phyloP scores from a whole-genome alignment of 2,797 vertebrate species.

The Macropodus opercularis region DNA sequence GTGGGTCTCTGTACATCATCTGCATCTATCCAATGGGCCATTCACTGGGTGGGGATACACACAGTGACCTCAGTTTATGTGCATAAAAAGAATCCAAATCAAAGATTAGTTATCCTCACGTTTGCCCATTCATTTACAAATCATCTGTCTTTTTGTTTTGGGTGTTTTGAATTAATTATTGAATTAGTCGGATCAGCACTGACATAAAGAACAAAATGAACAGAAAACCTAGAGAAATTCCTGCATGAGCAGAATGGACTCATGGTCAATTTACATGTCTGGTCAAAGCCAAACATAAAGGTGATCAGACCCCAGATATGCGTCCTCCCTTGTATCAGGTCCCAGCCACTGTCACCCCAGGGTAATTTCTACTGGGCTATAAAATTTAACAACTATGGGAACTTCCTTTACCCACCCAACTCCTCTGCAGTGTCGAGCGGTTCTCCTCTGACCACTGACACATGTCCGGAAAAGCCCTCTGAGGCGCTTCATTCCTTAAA shows the following conservation, averaged over 20 bases:
- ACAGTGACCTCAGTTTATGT: too few species aligned
- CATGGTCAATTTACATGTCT: background rate
- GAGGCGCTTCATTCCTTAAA: conserved; percentile 50
- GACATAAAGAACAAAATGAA: background rate
- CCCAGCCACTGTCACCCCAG: conserved; percentile 27
- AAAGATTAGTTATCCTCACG: too few species aligned
- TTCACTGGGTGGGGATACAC: too few species aligned
- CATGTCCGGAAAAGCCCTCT: conserved; percentile 40
- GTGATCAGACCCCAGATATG: conserved; percentile 28
- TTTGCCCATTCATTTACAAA: too few species aligned
- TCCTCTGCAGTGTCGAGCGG: conserved; percentile 21
- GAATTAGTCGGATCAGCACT: background rate
- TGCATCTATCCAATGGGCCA: conserved; percentile 10
- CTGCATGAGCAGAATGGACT: conserved; percentile 3
- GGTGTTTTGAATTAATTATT: background rate
- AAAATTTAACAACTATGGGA: conserved; percentile 67
- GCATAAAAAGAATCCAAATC: too few species aligned
- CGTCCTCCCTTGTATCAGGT: conserved; percentile 25
- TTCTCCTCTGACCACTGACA: conserved; percentile 45
- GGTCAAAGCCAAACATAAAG: conserved; percentile 21
- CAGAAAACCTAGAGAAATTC: background rate
- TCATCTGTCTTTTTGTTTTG: background rate
- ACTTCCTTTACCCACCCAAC: conserved; percentile 51
- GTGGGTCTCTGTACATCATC: conserved; percentile 12
- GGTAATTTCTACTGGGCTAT: conserved; percentile 40